Evolutionary conservation across 2,797 vertebrate genomes (phyloP).

Genomic region (Helostoma temminkii): DNA sequence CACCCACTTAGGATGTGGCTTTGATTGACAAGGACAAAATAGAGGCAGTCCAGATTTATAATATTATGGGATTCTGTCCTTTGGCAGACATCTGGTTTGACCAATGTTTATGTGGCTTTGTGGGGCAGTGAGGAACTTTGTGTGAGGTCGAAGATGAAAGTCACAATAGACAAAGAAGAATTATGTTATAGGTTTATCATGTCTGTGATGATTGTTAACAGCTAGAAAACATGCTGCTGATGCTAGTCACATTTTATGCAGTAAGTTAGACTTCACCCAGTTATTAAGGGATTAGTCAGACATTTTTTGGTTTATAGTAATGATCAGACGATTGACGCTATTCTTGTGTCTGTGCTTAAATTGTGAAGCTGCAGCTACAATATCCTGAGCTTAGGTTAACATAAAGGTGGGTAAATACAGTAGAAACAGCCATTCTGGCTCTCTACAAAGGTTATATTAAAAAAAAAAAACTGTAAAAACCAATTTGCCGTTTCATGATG

Average conservation of each 20-base stretch:
- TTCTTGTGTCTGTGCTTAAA: background rate
- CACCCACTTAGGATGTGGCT: constrained; percentile 67
- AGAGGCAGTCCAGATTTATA: constrained; percentile 68
- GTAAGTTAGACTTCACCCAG: background rate
- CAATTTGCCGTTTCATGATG: too few relatives aligned
- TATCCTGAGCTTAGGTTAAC: background rate
- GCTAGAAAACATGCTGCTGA: constrained; percentile 22
- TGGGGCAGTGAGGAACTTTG: constrained; percentile 64
- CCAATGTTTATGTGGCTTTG: constrained; percentile 70
- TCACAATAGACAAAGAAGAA: constrained; percentile 42
- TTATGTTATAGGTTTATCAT: constrained; percentile 44
- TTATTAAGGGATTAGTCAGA: constrained; percentile 9
- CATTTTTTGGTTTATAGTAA: constrained; percentile 7
- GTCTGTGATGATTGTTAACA: constrained; percentile 42
- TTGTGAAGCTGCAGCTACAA: background rate
- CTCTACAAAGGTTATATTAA: background rate
- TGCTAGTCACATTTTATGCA: constrained; percentile 22
- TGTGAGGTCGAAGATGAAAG: constrained; percentile 55
- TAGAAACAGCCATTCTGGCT: background rate
- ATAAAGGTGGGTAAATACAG: background rate
- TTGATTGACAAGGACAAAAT: constrained; percentile 76
- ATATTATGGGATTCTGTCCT: constrained; percentile 56
- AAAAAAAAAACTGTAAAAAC: too few relatives aligned
- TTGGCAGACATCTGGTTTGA: constrained; percentile 74
- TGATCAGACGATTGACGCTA: background rate